These are phyloP conservation scores for Umimayanthus kanabou DNA, from an alignment of 92 coral and sea anemone genomes.

Conservation along the genomic window DNA sequence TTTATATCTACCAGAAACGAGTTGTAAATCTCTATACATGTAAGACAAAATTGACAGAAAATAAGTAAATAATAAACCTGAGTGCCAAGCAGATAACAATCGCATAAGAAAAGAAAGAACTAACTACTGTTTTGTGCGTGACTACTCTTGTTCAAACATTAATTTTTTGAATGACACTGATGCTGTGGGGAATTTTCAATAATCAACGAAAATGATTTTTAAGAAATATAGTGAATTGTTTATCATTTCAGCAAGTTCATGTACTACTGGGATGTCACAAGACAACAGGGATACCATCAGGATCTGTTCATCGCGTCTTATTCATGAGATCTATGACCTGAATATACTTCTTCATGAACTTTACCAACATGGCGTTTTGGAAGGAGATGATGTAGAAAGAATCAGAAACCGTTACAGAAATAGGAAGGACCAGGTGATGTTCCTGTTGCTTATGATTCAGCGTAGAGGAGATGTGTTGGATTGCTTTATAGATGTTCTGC, in stretches of 20 bases:
- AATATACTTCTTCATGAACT: not conserved
- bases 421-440: not conserved
- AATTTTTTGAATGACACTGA: too few species aligned
- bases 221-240: not conserved
- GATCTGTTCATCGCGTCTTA: not conserved
- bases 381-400: not conserved
- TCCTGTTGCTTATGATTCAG: not conserved
- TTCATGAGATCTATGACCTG: not conserved
- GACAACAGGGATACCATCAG: not conserved
- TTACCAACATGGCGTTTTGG: not conserved
- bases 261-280: not conserved
- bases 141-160: too few species aligned
- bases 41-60: too few species aligned
- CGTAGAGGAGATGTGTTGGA: conserved; percentile 8
- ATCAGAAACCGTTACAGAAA: not conserved
- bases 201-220: too few species aligned
- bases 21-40: too few species aligned
- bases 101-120: too few species aligned
- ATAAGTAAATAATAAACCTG: too few species aligned
- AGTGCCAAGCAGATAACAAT: too few species aligned
- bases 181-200: too few species aligned
- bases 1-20: too few species aligned
- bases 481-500: not conserved
- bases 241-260: not conserved
- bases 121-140: too few species aligned